Conservation (phyloP, 2,113 vertebrate species). For the human region DNA sequence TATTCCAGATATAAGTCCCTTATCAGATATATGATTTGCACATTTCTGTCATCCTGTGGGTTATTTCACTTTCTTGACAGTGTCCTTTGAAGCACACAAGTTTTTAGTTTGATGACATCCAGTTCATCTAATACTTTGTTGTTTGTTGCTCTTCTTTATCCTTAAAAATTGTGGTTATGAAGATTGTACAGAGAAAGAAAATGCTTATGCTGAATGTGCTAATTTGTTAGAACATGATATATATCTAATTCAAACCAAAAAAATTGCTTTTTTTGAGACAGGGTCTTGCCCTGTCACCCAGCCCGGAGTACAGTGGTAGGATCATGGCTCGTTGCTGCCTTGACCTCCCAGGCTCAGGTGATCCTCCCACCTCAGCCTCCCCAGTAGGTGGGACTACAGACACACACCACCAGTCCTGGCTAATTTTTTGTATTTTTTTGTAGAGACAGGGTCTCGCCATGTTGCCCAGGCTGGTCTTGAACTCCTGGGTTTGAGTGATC, state of each 20-base stretch:
- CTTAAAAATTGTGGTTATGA: background rate
- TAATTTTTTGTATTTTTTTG: too few relatives aligned
- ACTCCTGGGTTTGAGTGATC: too few relatives aligned
- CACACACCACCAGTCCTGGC: too few relatives aligned
- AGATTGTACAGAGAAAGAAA: background rate
- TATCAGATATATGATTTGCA: background rate
- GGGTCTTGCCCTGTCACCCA: too few relatives aligned
- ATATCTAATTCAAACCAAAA: background rate
- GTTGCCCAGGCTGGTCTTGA: too few relatives aligned
- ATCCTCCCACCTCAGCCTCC: too few relatives aligned
- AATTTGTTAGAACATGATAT: conserved; percentile 3
- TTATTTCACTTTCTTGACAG: conserved; percentile 4
- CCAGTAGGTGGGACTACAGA: too few relatives aligned
- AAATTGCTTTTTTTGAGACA: background rate
- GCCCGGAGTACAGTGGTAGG: too few relatives aligned
- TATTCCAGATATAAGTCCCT: background rate
- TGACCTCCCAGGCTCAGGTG: too few relatives aligned
- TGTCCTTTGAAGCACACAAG: background rate
- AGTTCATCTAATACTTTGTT: background rate
- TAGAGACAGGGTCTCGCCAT: too few relatives aligned
- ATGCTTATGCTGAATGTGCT: background rate
- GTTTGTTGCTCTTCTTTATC: background rate
- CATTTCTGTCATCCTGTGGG: background rate
- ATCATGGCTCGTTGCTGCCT: too few relatives aligned
- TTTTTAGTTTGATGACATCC: background rate